Percentiles rank a stretch among this genome's conserved stretches.
Conservation (phyloP, 2,113 vertebrate species). For the Chloropsis cyanopogon region DNA sequence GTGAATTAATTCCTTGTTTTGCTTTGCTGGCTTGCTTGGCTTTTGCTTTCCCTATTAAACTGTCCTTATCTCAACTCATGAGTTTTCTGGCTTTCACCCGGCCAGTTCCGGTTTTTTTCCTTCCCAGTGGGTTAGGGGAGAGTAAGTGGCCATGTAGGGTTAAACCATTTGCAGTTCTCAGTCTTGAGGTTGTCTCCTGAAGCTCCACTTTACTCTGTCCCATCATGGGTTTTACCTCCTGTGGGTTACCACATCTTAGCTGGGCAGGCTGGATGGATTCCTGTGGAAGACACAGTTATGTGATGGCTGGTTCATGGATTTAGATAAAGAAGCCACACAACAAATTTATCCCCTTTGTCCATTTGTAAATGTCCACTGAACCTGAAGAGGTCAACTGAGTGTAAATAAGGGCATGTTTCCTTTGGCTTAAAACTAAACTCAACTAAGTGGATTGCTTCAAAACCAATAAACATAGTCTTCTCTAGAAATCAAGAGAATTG, state of each 20-base stretch:
- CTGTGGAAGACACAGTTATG: background rate
- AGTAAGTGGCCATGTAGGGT: background rate
- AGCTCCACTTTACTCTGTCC: background rate
- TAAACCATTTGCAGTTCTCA: background rate
- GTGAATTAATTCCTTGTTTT: background rate
- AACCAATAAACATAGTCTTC: background rate
- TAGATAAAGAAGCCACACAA: background rate
- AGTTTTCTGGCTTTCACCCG: background rate
- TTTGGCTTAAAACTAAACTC: background rate
- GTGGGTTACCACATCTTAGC: background rate
- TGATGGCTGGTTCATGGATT: background rate
- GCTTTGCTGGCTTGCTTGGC: background rate
- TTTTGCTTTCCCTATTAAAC: background rate
- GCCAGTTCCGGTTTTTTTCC: background rate
- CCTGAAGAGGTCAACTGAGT: background rate
- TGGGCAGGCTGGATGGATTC: background rate
- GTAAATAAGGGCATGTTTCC: background rate
- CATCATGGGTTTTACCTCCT: background rate
- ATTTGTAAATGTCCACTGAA: background rate
- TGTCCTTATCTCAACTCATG: background rate
- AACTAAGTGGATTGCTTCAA: background rate
- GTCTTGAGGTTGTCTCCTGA: background rate
- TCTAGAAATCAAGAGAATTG: background rate
- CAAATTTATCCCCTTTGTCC: background rate
- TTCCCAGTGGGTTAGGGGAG: background rate